Evolutionary conservation across 2,888 invertebrate genomes (phyloP).

Genomic region (Xylota segnis): DNA sequence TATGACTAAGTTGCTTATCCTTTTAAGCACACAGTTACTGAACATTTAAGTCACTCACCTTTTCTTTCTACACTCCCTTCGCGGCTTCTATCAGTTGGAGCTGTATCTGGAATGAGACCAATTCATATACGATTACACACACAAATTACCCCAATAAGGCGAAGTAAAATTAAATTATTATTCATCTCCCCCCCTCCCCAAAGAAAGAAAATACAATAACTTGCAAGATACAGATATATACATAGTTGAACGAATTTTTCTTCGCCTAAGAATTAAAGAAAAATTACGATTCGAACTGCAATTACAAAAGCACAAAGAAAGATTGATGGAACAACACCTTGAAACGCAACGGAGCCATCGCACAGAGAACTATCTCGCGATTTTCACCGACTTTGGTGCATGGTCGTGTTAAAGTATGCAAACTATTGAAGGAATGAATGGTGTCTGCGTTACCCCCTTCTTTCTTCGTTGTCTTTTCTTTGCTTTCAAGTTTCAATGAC

Average conservation of each 20-base stretch:
- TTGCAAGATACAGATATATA: constrained; percentile 9
- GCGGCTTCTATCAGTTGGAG: constrained; percentile 83
- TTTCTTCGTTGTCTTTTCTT: constrained; percentile 45
- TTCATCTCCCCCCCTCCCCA: constrained; percentile 21
- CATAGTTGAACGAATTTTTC: constrained; percentile 13
- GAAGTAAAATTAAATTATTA: constrained; percentile 49
- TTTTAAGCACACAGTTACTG: neutral
- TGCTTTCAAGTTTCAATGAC: constrained; percentile 59
- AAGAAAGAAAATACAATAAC: constrained; percentile 16
- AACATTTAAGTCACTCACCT: constrained; percentile 79
- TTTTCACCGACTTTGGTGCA: constrained; percentile 73
- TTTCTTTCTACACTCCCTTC: constrained; percentile 84
- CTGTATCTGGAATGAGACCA: constrained; percentile 80
- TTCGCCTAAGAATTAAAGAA: constrained; percentile 8
- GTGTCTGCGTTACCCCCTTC: constrained; percentile 57
- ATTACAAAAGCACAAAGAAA: constrained; percentile 56
- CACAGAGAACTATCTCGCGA: constrained; percentile 60
- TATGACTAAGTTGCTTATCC: constrained; percentile 26
- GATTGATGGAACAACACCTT: constrained; percentile 66
- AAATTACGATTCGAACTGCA: constrained; percentile 12
- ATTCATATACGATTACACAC: constrained; percentile 57
- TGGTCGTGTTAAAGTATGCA: constrained; percentile 68
- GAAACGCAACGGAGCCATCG: constrained; percentile 34
- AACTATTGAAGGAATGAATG: constrained; percentile 65
- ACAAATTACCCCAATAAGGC: constrained; percentile 50